phyloP scores from a whole-genome alignment of 2,797 vertebrate species.

The Coregonus suidteri region DNA sequence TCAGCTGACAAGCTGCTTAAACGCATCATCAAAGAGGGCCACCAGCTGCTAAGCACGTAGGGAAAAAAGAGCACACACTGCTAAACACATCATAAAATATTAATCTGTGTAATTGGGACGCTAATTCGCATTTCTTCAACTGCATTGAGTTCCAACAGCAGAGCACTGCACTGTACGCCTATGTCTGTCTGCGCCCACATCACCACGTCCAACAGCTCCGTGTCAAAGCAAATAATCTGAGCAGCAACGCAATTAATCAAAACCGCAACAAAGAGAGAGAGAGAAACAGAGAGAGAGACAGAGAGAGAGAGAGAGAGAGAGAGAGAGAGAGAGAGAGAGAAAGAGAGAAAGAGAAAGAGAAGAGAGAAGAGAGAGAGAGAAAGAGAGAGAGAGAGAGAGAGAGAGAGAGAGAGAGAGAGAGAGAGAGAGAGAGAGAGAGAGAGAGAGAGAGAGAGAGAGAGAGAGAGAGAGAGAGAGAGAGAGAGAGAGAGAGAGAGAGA shows the following conservation, averaged over 20 bases:
- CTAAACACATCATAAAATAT: conserved; percentile 53
- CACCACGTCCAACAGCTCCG: conserved; percentile 24
- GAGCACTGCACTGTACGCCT: background rate
- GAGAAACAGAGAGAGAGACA: no score
- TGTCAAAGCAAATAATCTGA: conserved; percentile 24
- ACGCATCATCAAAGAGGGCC: no score
- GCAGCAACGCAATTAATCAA: conserved; percentile 18
- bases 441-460: no score
- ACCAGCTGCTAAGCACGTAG: background rate
- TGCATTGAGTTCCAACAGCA: conserved; percentile 20
- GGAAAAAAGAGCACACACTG: conserved; percentile 9
- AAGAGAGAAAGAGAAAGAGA: no score
- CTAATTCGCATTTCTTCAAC: conserved; percentile 38
- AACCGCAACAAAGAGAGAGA: conserved; percentile 18
- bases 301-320: no score
- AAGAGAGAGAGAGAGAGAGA: no score
- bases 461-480: no score
- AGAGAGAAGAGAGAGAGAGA: no score
- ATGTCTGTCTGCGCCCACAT: background rate
- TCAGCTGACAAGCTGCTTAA: background rate
- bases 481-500: no score
- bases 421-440: no score
- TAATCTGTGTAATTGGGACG: conserved; percentile 44
- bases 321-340: no score
- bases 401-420: no score